phyloP scores from a whole-genome alignment of 35 echinoderm and acorn worm genomes.

The Patiria miniata region DNA sequence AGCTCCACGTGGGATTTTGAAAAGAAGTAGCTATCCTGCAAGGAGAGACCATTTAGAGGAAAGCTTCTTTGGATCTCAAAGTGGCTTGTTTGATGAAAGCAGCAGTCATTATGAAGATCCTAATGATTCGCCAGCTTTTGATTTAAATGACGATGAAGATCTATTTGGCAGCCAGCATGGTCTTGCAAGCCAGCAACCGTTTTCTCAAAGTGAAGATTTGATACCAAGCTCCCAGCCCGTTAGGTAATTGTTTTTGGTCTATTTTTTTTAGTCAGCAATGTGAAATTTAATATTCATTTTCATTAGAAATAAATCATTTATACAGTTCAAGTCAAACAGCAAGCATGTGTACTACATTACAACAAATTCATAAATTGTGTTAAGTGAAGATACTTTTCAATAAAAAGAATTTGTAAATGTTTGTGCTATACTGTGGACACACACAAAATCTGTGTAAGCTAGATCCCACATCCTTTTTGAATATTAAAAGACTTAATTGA shows the following conservation, averaged over 20 bases:
- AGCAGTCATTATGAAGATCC: background rate
- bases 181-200: background rate
- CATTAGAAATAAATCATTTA: no score
- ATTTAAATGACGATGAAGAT: background rate
- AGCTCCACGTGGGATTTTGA: background rate
- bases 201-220: background rate
- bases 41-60: background rate
- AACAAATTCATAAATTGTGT: no score
- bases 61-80: slow-evolving; percentile 9
- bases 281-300: background rate
- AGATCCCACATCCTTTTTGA: no score
- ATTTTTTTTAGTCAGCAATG: background rate
- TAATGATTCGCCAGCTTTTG: background rate
- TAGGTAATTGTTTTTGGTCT: background rate
- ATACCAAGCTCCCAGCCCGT: background rate
- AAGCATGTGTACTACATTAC: no score
- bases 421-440: no score
- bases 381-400: no score
- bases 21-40: background rate
- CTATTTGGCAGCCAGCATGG: background rate
- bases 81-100: background rate
- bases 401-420: no score
- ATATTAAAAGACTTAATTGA: no score
- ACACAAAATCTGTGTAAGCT: no score
- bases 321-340: no score